Percentiles rank a stretch among this genome's conserved stretches.
Conservation (phyloP, 2,797 vertebrate species). For the Garrulus glandarius region DNA sequence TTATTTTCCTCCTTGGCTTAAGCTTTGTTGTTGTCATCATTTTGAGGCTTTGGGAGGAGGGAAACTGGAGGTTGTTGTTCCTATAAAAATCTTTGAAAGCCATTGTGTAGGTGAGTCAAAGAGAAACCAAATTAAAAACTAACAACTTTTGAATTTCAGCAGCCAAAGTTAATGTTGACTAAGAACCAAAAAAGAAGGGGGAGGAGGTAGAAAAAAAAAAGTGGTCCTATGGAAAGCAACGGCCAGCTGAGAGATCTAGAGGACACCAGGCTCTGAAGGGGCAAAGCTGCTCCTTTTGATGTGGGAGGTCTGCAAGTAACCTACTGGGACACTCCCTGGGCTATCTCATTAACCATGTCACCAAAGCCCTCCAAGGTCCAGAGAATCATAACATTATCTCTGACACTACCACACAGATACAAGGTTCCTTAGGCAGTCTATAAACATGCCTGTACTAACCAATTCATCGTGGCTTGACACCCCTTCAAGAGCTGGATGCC, state of each 20-base stretch:
- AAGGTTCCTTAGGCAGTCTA: conserved; percentile 86
- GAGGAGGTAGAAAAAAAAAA: conserved; percentile 4
- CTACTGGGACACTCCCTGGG: conserved; percentile 87
- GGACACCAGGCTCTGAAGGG: conserved; percentile 71
- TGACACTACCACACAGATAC: conserved; percentile 92
- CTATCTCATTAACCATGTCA: conserved; percentile 95
- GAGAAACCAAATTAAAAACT: conserved; percentile 73
- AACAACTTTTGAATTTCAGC: conserved; percentile 75
- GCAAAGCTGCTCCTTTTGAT: conserved; percentile 87
- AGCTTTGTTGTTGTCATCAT: background rate
- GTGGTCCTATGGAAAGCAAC: conserved; percentile 59
- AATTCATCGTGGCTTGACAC: conserved; percentile 85
- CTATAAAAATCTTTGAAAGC: conserved; percentile 44
- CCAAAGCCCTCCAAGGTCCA: conserved; percentile 87
- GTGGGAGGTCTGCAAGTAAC: conserved; percentile 92
- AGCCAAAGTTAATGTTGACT: conserved; percentile 75
- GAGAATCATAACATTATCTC: conserved; percentile 95
- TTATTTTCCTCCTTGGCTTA: background rate
- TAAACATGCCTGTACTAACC: conserved; percentile 88
- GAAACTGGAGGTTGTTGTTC: background rate
- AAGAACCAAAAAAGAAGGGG: conserved; percentile 46
- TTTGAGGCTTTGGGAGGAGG: background rate
- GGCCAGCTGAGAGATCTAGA: conserved; percentile 69
- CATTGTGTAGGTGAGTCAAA: conserved; percentile 69
- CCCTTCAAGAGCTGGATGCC: conserved; percentile 82